Evolutionary conservation across 2,113 vertebrate species (phyloP).

Genomic region (Mastomys coucha): DNA sequence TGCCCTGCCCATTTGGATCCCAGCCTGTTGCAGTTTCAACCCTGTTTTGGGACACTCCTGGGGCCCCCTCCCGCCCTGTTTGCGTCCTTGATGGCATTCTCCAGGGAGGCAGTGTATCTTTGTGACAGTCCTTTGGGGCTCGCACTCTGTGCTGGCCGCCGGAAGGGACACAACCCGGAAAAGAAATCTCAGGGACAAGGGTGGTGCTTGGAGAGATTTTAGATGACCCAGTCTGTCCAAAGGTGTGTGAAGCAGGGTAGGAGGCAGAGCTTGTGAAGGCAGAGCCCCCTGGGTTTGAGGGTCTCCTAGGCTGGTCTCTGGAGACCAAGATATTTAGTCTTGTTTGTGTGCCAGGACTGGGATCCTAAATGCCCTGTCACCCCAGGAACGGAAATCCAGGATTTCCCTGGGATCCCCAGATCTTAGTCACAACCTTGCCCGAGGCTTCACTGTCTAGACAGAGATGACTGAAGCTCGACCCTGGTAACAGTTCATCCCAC

Average conservation of each 20-base stretch:
- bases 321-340: neutral
- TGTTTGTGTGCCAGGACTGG: neutral
- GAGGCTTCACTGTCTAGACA: neutral
- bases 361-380: neutral
- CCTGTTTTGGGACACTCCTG: neutral
- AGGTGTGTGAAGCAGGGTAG: neutral
- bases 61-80: neutral
- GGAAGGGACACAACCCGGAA: neutral
- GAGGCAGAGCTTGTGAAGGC: neutral
- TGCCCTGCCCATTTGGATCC: neutral
- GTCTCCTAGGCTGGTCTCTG: neutral
- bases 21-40: neutral
- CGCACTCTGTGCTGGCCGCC: neutral
- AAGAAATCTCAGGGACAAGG: neutral
- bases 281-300: neutral
- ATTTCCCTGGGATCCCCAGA: neutral
- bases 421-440: constrained; percentile 17
- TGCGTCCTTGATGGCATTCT: neutral
- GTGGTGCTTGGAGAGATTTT: neutral
- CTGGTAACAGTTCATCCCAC: neutral
- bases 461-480: neutral
- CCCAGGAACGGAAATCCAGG: neutral
- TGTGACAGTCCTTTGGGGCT: neutral
- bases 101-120: neutral
- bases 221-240: neutral